Evolutionary conservation across 2,888 invertebrate genomes (phyloP), one percentile per base, ranked within the genome.

Genomic region (Craniophora ligustri): DNA sequence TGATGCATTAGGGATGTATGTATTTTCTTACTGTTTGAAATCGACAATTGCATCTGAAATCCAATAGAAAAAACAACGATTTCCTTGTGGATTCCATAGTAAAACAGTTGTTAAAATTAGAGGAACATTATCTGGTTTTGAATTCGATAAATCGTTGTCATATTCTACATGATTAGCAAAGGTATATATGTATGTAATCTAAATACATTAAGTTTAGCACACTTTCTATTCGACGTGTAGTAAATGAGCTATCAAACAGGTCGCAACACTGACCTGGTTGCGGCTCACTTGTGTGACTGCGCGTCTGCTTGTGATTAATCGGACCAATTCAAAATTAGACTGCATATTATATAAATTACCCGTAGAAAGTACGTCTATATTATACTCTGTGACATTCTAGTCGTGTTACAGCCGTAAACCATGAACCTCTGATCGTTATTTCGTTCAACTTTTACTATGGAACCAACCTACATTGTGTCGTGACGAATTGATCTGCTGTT

Each of bases 221-320:
- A 56, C 55, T 70, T 65, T 67, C 59, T 51, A 56, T 5, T 21
- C 39, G 39, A 49, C 51, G 49, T 32, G 45, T 45, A 35, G 21
- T 32, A 56, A 55, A 59, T 69, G 36, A 58, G 35, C 55, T 48
- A 60, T 59, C 56, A 53, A 49, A 61, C 53, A 47, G 48, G 34
- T 65, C 53, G 57, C 53, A 63, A 47, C 57, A 60, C 60, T 66
- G 68, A 75, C 70, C 67, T 42, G 46, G 60, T 65, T 72, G 42
- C 56, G 63, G 47, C 42, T 54, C 42, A 63, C 15, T 38, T 56
- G 48, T 32, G 36, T 39, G n/a, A n/a, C 35, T 39, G 15, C 15
- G 28, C 48, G 63, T 30, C 14, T 50, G 18, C 60, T 35, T 49
- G 35, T 49, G 18, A 45, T 30, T 47, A 42, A 64, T 47, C 34